Percentiles rank a stretch among this genome's conserved stretches.
phyloP scores from a whole-genome alignment of 2,888 invertebrate genomes.

The Dyspetes luteomarginatus region DNA sequence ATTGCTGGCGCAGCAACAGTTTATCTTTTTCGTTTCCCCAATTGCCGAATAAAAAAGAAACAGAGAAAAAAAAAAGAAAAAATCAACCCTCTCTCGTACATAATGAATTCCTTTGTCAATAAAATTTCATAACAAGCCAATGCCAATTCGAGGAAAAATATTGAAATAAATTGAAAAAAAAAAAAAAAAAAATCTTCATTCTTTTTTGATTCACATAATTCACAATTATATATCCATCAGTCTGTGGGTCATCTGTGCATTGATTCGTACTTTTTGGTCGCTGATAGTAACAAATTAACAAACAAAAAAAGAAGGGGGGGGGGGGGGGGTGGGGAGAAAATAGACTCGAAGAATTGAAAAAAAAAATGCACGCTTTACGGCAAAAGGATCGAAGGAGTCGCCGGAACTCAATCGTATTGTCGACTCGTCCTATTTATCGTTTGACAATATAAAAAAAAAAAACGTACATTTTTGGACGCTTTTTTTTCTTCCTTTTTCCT shows the following conservation, averaged over 20 bases:
- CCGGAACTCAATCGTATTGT: slow-evolving; percentile 32
- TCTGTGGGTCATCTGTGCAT: slow-evolving; percentile 78
- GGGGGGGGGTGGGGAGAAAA: background rate
- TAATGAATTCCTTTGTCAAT: slow-evolving; percentile 24
- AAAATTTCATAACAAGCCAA: slow-evolving; percentile 64
- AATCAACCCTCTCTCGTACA: slow-evolving; percentile 16
- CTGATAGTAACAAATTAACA: slow-evolving; percentile 60
- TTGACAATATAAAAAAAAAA: too few species aligned
- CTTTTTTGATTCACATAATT: slow-evolving; percentile 75
- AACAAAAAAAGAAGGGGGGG: slow-evolving; percentile 24
- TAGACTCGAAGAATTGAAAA: slow-evolving; percentile 14
- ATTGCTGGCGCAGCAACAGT: slow-evolving; percentile 5
- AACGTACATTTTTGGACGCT: background rate
- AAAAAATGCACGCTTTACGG: slow-evolving; percentile 69
- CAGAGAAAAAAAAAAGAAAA: slow-evolving; percentile 8
- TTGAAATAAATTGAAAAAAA: slow-evolving; percentile 65
- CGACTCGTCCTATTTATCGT: slow-evolving; percentile 20
- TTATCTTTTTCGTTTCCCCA: background rate
- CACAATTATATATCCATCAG: slow-evolving; percentile 73
- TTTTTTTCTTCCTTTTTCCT: slow-evolving; percentile 27
- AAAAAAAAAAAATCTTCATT: slow-evolving; percentile 6
- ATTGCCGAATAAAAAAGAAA: background rate
- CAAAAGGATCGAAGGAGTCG: slow-evolving; percentile 54
- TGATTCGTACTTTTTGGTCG: slow-evolving; percentile 70
- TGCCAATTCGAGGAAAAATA: slow-evolving; percentile 65